Conservation (phyloP, 1,140 invertebrate genomes). For the Dendroctonus valens region DNA sequence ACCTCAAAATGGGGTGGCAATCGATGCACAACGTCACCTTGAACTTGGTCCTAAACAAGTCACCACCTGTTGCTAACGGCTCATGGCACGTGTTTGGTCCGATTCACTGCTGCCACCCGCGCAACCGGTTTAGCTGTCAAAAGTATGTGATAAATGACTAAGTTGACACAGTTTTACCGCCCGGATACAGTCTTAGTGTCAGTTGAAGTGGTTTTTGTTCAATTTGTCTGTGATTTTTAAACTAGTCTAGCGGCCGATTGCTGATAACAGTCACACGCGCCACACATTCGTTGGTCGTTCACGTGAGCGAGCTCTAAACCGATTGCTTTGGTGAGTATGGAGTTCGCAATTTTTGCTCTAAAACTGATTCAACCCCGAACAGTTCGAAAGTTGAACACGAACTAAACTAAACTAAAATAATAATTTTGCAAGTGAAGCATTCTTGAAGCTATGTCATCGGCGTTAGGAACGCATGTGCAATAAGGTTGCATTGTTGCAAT, state of each 20-base stretch:
- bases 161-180: constrained; percentile 5
- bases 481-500: constrained; percentile 36
- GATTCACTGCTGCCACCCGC: constrained; percentile 1
- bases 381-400: constrained; percentile 15
- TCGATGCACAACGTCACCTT: constrained; percentile 40
- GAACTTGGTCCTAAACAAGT: constrained; percentile 38
- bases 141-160: constrained; percentile 12
- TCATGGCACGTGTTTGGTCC: constrained; percentile 25
- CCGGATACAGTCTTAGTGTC: constrained; percentile 1
- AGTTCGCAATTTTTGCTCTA: no score
- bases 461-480: constrained; percentile 43
- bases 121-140: neutral
- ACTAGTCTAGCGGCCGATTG: no score
- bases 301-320: no score
- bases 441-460: constrained; percentile 30
- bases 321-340: no score
- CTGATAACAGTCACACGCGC: no score
- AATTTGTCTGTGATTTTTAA: no score
- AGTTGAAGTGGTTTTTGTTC: no score
- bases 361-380: neutral
- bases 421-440: constrained; percentile 44
- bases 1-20: constrained; percentile 27
- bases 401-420: constrained; percentile 42
- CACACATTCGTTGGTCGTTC: no score
- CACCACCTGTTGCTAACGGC: constrained; percentile 34